Evolutionary conservation across 2,797 vertebrate species (phyloP).

Genomic region (Melanotaenia parkinsoni): DNA sequence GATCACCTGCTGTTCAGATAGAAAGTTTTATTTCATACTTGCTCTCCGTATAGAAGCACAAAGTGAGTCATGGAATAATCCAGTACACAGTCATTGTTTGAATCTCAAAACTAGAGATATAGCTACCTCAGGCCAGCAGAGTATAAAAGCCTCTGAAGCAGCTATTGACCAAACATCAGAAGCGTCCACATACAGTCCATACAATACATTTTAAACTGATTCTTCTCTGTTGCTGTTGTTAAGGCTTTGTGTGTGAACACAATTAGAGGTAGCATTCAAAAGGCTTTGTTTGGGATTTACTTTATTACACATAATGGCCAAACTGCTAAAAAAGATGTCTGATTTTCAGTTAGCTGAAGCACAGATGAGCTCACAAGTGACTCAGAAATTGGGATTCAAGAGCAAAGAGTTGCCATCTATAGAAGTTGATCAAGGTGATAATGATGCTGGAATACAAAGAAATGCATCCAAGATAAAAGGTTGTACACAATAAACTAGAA

Average conservation of each 20-base stretch:
- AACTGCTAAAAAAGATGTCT: not conserved
- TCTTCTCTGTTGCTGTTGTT: not conserved
- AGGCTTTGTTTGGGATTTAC: not conserved
- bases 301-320: not conserved
- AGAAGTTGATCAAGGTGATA: slow-evolving; percentile 3
- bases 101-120: slow-evolving; percentile 41
- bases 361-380: slow-evolving; percentile 7
- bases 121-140: slow-evolving; percentile 27
- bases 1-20: slow-evolving; percentile 49
- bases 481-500: not conserved
- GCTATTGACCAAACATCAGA: slow-evolving; percentile 42
- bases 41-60: slow-evolving; percentile 23
- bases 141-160: slow-evolving; percentile 36
- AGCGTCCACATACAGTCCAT: slow-evolving; percentile 6
- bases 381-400: slow-evolving; percentile 3
- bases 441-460: not conserved
- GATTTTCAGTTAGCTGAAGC: not conserved
- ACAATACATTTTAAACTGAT: slow-evolving; percentile 1
- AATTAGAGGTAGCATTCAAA: slow-evolving; percentile 3
- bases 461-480: not conserved
- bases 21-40: slow-evolving; percentile 24
- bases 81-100: slow-evolving; percentile 29
- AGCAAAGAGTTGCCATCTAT: not conserved
- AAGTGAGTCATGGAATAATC: slow-evolving; percentile 42
- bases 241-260: not conserved